Conservation (phyloP, 2,888 invertebrate species). For the Apotomis turbidana region DNA sequence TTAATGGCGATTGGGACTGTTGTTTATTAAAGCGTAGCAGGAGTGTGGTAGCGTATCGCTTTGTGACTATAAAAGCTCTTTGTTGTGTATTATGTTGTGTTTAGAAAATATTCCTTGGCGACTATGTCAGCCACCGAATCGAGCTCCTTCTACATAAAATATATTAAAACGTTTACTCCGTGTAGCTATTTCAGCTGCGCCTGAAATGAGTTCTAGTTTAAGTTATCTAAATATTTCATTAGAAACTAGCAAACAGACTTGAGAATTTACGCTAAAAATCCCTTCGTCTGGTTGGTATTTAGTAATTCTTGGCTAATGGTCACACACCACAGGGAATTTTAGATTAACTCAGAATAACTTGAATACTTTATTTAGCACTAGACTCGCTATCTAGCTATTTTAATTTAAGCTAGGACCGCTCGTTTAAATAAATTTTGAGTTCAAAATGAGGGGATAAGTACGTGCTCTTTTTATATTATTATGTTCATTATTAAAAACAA, state of each 20-base stretch:
- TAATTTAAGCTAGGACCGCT: slow-evolving; percentile 11
- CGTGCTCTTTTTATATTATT: slow-evolving; percentile 1
- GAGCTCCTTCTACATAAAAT: too few relatives aligned
- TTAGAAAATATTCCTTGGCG: too few relatives aligned
- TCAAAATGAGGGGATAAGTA: slow-evolving; percentile 14
- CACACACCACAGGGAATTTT: slow-evolving; percentile 19
- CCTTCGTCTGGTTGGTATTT: slow-evolving; percentile 1
- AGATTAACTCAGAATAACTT: slow-evolving; percentile 28
- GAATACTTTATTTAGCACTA: slow-evolving; percentile 19
- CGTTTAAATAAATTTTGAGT: slow-evolving; percentile 13
- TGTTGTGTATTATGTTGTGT: neutral
- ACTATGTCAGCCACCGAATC: too few relatives aligned
- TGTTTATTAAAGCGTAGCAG: slow-evolving; percentile 6
- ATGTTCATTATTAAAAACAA: slow-evolving; percentile 7
- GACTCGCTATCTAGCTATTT: slow-evolving; percentile 7
- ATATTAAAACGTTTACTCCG: too few relatives aligned
- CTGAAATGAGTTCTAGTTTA: neutral
- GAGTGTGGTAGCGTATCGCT: neutral
- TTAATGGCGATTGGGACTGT: slow-evolving; percentile 12
- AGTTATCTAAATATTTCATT: neutral
- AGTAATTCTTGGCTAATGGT: slow-evolving; percentile 14
- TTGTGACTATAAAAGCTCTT: neutral
- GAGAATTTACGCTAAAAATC: neutral
- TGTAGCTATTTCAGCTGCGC: too few relatives aligned
- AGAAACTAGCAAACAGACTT: neutral